Evolutionary conservation across 1,140 invertebrate genomes (phyloP), one percentile per base, ranked within the genome.

Genomic region (Bombus fervidus): DNA sequence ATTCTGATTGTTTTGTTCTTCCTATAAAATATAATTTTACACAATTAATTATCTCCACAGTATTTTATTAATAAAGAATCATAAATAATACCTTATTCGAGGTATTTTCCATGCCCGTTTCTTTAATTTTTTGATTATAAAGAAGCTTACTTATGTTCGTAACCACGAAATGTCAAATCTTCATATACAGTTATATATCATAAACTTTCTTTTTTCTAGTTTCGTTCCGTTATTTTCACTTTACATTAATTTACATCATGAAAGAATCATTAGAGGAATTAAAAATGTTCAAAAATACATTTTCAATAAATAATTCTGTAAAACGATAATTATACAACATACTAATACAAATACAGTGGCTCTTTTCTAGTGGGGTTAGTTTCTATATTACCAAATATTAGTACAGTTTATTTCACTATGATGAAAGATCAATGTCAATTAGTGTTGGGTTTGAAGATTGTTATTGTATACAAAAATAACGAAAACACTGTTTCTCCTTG

Each of bases 1-100:
- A 91, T 95, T 95, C 41, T 92, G 91, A 85, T 89, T 93, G 74
- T 84, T 91, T 53, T 91, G 92, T 43, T 93, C 90, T 69, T 86
- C 86, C 91, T 93, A 73, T 18, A 87, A 89, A 81, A 66, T 62
- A 62, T 22, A 71, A 83, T 39, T 64, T 79, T 25, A 34, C 2
- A 28, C 53, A 28, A 53, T 34, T 81, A 53, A 75, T 18, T 4
- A 62, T n/a, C 6, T 22, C 22, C 8, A 39, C 0, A 10, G 25
- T 22, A 34, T 39, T 18, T 34, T 3, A 9, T 64, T 31, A 57
- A 31, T 12, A 25, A 62, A 75, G 13, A 28, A 76, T 39, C 0
- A 22, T 41, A 57, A 73, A 13, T 31, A 64, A n/a, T 88, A 89
- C 88, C 81, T 89, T 89, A 37, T 62, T 80, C 31, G 64, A 89